Evolutionary conservation across 1,140 invertebrate species (phyloP), one percentile per base, ranked within the genome.

Genomic region (Phthorimaea operculella): DNA sequence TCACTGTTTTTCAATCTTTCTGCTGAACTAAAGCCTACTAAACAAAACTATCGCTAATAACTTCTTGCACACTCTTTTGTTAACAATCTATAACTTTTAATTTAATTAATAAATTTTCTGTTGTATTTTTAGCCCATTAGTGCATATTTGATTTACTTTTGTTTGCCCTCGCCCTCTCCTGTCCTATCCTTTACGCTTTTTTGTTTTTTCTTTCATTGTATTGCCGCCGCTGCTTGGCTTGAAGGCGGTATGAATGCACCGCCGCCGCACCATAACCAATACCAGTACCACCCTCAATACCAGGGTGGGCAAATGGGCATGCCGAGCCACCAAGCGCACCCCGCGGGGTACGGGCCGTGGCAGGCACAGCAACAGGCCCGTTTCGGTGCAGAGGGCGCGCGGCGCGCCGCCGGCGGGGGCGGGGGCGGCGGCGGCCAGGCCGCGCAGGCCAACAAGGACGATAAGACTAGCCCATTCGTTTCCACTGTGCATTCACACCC

Each of bases 401-500:
- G 83, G 34, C 69, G 82, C 49, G 61, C 77, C 45, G 59, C 62
- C 18, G 55, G 60, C 21, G 76, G 68, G 14, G n/a, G n/a, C n/a
- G n/a, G n/a, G 2, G 74, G 82, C 55, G 73, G 75, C 34, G 76
- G 73, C n/a, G 75, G 77, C 33, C 74, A 79, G 18, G 64, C 72
- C 11, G 64, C 73, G 36, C 76, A 86, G 33, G 85, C 87, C 59
- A 83, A 86, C 4, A 89, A 88, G 62, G 88, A 89, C 68, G 88
- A 89, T 66, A 88, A 90, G 75, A 88, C 89, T 59, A 94, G 90
- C 78, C 96, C 96, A 36, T 98, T 98, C 83, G 87, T 96, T 36
- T 90, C 92, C 64, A 94, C 94, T 51, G 89, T 92, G 55, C 95
- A 96, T 90, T 95, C 96, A 16, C 95, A 98, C 87, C 94, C 96